A percentile compares a stretch with the other conserved stretches of the same genome.
phyloP scores from a whole-genome alignment of 2,888 invertebrate genomes.

The Rhagophthalmus giganteus region DNA sequence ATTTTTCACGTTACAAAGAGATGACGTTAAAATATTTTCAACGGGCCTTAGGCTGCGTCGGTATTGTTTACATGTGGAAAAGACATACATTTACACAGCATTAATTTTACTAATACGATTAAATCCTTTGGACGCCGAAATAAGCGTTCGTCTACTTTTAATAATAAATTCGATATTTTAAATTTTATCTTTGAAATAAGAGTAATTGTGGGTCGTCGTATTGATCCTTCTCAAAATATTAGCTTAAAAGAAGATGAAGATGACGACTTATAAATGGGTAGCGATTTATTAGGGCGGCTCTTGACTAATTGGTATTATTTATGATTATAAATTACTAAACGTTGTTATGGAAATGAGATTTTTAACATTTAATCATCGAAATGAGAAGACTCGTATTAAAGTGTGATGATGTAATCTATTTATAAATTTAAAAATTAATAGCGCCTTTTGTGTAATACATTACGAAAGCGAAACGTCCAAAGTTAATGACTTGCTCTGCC shows the following conservation, averaged over 20 bases:
- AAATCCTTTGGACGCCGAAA: too few species aligned
- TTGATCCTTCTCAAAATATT: not conserved
- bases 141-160: too few species aligned
- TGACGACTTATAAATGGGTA: not conserved
- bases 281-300: not conserved
- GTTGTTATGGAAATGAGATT: constrained; percentile 11
- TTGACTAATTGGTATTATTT: constrained; percentile 12
- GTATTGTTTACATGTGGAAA: constrained; percentile 4
- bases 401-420: constrained; percentile 10
- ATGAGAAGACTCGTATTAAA: constrained; percentile 3
- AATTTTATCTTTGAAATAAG: too few species aligned
- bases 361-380: constrained; percentile 3
- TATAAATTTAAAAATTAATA: constrained; percentile 5
- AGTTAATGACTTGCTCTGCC: too few species aligned
- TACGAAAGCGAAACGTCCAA: too few species aligned
- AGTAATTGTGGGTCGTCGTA: not conserved
- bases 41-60: constrained; percentile 1
- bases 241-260: not conserved
- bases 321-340: constrained; percentile 6
- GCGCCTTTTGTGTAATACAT: too few species aligned
- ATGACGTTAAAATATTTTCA: constrained; percentile 6
- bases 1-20: constrained; percentile 6
- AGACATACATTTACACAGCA: constrained; percentile 1
- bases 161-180: too few species aligned
- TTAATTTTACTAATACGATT: not conserved